phyloP scores from a whole-genome alignment of 2,113 vertebrate genomes.

The Andinoacara biseriatus region DNA sequence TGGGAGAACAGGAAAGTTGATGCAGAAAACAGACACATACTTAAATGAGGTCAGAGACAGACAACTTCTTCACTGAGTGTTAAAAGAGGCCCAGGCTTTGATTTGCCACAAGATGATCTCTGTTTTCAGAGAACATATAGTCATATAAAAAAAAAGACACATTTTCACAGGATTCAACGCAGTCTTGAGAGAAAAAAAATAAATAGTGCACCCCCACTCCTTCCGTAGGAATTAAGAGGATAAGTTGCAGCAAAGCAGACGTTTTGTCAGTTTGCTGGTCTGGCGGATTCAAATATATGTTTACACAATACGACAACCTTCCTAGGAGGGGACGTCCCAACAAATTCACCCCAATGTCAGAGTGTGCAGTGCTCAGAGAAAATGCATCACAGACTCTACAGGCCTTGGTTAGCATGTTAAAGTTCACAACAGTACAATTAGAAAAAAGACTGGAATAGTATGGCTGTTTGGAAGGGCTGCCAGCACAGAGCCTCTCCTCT shows the following conservation, averaged over 20 bases:
- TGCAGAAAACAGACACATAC: neutral
- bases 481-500: too few relatives aligned
- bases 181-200: neutral
- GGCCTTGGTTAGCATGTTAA: neutral
- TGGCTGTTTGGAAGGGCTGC: too few relatives aligned
- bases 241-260: neutral
- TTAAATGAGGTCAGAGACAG: neutral
- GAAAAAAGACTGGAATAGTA: neutral
- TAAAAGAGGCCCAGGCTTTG: neutral
- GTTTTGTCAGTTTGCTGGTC: too few relatives aligned
- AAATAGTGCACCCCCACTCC: neutral
- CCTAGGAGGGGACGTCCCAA: neutral
- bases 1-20: neutral
- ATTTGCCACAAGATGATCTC: neutral
- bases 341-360: rapidly evolving
- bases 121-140: neutral
- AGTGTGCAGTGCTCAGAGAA: neutral
- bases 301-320: too few relatives aligned
- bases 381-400: neutral
- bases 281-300: too few relatives aligned
- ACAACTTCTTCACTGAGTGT: neutral
- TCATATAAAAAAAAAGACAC: neutral
- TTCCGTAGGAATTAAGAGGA: neutral
- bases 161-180: neutral
- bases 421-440: neutral